These are phyloP conservation scores for Caenorhabditis sinica DNA, from an alignment of 2,888 invertebrate species.

Conservation along the genomic window DNA sequence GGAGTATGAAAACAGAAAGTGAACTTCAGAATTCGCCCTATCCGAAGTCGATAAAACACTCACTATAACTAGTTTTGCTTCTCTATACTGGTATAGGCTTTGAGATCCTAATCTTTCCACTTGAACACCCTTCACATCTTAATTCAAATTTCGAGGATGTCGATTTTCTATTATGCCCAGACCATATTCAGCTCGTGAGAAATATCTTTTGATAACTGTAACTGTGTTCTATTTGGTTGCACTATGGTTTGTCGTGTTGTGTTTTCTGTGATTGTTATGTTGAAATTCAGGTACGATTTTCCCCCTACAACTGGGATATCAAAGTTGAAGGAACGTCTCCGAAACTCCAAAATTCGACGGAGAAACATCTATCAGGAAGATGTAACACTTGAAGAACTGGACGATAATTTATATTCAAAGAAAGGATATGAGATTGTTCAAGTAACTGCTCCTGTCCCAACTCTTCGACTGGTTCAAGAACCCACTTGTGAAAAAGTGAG, in stretches of 20 bases:
- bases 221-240: constrained; percentile 15
- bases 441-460: constrained; percentile 22
- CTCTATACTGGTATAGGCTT: background rate
- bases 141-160: constrained; percentile 7
- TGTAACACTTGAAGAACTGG: constrained; percentile 26
- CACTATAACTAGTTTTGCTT: background rate
- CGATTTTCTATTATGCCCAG: constrained; percentile 10
- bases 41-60: background rate
- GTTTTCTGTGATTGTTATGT: background rate
- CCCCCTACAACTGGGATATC: constrained; percentile 11
- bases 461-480: constrained; percentile 10
- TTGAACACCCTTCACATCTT: constrained; percentile 8
- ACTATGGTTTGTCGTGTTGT: constrained; percentile 5
- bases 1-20: no score
- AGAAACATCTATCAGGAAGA: constrained; percentile 30
- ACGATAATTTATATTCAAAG: constrained; percentile 13
- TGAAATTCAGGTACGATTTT: constrained; percentile 10
- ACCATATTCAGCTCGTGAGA: constrained; percentile 10
- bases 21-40: background rate
- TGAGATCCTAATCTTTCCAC: constrained; percentile 13
- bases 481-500: constrained; percentile 26
- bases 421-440: constrained; percentile 21
- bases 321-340: constrained; percentile 16
- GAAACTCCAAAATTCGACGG: constrained; percentile 12
- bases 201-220: constrained; percentile 14